Base-by-base conservation (phyloP, 2,113 vertebrate genomes). In the Scatophagus argus region DNA sequence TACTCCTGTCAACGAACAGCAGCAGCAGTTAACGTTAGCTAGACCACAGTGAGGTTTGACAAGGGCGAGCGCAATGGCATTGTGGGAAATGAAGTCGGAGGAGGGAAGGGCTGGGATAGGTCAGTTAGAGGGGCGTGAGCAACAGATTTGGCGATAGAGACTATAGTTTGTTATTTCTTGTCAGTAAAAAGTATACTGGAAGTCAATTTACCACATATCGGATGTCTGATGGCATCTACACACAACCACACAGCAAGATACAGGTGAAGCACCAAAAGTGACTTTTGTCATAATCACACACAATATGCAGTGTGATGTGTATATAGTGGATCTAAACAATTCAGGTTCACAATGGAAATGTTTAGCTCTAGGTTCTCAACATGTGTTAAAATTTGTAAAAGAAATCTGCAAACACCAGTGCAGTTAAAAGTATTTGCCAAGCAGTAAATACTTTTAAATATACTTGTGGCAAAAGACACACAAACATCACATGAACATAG, bases 71-170 rank as follows among this genome's bases (percentile, higher is more conserved):
- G 25, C 27, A 0, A 5, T 0, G 31, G 94, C 47, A 93, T 93
- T 89, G 6, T 92, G 95, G 95, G 93, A 90, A 89, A 87, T 89
- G 92, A 0, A 94, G 94, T 95, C 14, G 19, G 5, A n/a, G 31
- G 6, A 17, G 34, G 16, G 8, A 61, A 52, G 8, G 0, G 64
- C 23, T 52, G 52, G 61, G 93, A 95, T 95, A 90, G 94, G 95
- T 76, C 82, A 25, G 62, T 71, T 75, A 34, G 74, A 87, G 89
- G 93, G 93, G 94, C 88, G 94, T 93, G 44, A 61, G 23, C 29
- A 41, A n/a, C n/a, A n/a, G n/a, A n/a, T n/a, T n/a, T n/a, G n/a
- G n/a, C n/a, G n/a, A n/a, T n/a, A n/a, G n/a, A n/a, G n/a, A n/a
- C n/a, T n/a, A n/a, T n/a, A n/a, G n/a, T n/a, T 17, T 54, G 6